Percentiles rank a stretch among this genome's conserved stretches.
Evolutionary conservation across 2,113 vertebrate genomes (phyloP).

Genomic region (Ctenodactylus gundi): DNA sequence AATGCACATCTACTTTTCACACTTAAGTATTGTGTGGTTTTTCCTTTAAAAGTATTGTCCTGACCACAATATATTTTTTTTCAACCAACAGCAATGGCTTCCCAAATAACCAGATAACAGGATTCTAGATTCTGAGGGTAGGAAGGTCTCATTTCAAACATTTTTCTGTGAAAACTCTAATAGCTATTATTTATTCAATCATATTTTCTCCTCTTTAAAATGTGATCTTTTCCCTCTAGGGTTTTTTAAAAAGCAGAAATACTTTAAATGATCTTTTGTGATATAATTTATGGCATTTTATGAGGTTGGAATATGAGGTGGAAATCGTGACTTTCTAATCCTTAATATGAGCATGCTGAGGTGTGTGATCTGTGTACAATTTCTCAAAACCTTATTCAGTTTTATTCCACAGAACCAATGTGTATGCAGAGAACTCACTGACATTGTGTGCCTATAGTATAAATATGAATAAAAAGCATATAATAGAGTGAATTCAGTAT

Average conservation of each 20-base stretch:
- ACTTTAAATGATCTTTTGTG: not conserved
- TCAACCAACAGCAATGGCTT: constrained; percentile 51
- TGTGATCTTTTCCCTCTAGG: not conserved
- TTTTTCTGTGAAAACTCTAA: not conserved
- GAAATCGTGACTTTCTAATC: not conserved
- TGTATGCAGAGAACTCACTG: not conserved
- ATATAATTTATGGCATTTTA: not conserved
- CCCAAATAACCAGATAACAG: constrained; percentile 19
- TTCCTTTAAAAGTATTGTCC: constrained; percentile 68
- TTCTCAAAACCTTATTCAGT: not conserved
- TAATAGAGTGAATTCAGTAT: not conserved
- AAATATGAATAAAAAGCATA: not conserved
- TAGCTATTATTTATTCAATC: constrained; percentile 1
- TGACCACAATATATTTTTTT: constrained; percentile 67
- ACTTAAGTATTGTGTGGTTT: constrained; percentile 72
- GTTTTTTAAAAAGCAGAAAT: not conserved
- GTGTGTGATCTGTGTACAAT: not conserved
- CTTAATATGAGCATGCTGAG: not conserved
- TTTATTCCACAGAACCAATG: not conserved
- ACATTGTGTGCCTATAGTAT: not conserved
- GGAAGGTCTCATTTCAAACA: not conserved
- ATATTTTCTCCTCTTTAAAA: not conserved
- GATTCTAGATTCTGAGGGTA: constrained; percentile 2
- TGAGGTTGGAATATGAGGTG: not conserved
- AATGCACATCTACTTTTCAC: constrained; percentile 76